These are phyloP conservation scores for Drosophila borealis DNA, from an alignment of 2,888 invertebrate species.

Conservation along the genomic window DNA sequence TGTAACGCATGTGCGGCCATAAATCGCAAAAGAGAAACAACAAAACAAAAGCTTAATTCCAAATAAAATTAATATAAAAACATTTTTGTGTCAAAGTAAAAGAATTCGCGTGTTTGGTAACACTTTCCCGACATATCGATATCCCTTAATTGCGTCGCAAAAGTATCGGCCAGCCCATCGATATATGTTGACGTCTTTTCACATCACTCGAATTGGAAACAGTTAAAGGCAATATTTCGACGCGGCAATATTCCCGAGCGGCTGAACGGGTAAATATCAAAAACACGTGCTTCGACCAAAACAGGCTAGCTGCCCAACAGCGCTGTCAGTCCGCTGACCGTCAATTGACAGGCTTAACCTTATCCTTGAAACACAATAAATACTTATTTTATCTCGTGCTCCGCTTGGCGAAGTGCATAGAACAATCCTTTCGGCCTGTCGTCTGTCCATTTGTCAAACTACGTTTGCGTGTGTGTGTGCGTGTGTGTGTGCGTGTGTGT, in stretches of 20 bases:
- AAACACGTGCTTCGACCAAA: slow-evolving; percentile 40
- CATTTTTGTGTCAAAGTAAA: too few species aligned
- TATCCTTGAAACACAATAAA: not conserved
- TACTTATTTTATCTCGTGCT: not conserved
- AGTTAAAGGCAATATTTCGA: slow-evolving; percentile 27
- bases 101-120: not conserved
- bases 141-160: not conserved
- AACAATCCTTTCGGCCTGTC: not conserved
- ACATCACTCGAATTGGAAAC: not conserved
- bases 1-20: too few species aligned
- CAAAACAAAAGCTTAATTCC: too few species aligned
- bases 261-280: slow-evolving; percentile 50
- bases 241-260: too few species aligned
- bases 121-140: not conserved
- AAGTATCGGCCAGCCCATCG: not conserved
- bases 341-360: slow-evolving; percentile 19
- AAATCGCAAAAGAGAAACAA: too few species aligned
- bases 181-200: not conserved
- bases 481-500: too few species aligned
- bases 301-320: not conserved
- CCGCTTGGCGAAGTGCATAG: not conserved
- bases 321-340: not conserved
- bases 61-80: too few species aligned
- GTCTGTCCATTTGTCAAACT: not conserved
- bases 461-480: too few species aligned